Percentiles rank a stretch among this genome's conserved stretches.
Evolutionary conservation across 2,113 vertebrate genomes (phyloP).

Genomic region (Coptodon bakossiorum): DNA sequence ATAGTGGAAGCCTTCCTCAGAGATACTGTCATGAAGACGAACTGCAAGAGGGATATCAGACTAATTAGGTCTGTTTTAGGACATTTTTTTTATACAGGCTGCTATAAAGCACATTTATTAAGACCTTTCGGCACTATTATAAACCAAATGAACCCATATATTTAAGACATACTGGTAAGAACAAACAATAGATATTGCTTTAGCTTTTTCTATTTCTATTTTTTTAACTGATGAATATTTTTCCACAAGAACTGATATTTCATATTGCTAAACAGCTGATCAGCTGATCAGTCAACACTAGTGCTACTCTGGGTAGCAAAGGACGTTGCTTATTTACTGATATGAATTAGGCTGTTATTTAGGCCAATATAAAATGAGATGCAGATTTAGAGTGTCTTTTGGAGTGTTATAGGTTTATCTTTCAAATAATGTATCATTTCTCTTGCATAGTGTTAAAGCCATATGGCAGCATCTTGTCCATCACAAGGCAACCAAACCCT

Average conservation of each 20-base stretch:
- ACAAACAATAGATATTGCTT: not conserved
- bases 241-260: not conserved
- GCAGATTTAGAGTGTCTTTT: not conserved
- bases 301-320: not conserved
- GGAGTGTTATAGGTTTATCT: not conserved
- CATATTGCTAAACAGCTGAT: not conserved
- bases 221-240: not conserved
- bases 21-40: constrained; percentile 94
- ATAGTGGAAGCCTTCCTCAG: constrained; percentile 94
- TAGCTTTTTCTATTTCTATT: not conserved
- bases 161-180: not conserved
- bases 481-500: not conserved
- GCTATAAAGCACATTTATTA: not conserved
- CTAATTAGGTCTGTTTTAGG: not conserved
- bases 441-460: not conserved
- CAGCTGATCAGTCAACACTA: not conserved
- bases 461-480: not conserved
- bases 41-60: constrained; percentile 70
- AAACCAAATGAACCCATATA: not conserved
- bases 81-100: not conserved
- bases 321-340: not conserved
- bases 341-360: not conserved
- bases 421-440: not conserved
- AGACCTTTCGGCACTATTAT: not conserved
- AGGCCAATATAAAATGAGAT: not conserved